A percentile compares a stretch with the other conserved stretches of the same genome.
phyloP scores from a whole-genome alignment of 64 coral and sea anemone species.

The Stichodactyla mertensii region DNA sequence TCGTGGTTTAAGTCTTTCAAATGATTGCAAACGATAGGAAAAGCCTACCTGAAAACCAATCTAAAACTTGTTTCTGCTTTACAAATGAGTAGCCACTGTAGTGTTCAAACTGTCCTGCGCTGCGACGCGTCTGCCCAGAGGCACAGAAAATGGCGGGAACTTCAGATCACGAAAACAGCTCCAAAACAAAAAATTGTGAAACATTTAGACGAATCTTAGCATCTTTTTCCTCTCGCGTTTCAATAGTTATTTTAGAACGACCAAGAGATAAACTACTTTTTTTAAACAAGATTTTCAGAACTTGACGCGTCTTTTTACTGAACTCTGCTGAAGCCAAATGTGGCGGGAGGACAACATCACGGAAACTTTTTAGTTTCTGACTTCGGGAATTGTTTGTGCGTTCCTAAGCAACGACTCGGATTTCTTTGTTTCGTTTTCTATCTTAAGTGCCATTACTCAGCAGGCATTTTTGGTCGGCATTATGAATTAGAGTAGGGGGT shows the following conservation, averaged over 20 bases:
- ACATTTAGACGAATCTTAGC: too few relatives aligned
- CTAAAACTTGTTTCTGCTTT: background rate
- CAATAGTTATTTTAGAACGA: too few relatives aligned
- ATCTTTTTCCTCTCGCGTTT: too few relatives aligned
- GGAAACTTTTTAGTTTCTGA: background rate
- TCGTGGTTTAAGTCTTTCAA: background rate
- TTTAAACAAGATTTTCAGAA: background rate
- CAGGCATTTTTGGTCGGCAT: background rate
- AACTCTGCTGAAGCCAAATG: background rate
- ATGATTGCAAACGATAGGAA: background rate
- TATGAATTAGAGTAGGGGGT: background rate
- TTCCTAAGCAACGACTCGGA: background rate
- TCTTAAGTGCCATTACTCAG: background rate
- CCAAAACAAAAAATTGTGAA: too few relatives aligned
- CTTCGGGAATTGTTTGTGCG: background rate
- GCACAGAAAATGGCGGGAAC: background rate
- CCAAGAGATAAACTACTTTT: too few relatives aligned
- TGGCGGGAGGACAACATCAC: background rate
- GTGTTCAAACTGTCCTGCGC: background rate
- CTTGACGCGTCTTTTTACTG: background rate
- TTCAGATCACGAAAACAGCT: background rate
- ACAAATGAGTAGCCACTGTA: background rate
- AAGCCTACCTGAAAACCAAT: background rate
- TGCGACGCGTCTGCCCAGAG: background rate
- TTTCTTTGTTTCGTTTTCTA: background rate